A percentile compares a stretch with the other conserved stretches of the same genome.
These are phyloP conservation scores for Psittacus erithacus DNA, from an alignment of 2,113 vertebrate species.

Conservation along the genomic window DNA sequence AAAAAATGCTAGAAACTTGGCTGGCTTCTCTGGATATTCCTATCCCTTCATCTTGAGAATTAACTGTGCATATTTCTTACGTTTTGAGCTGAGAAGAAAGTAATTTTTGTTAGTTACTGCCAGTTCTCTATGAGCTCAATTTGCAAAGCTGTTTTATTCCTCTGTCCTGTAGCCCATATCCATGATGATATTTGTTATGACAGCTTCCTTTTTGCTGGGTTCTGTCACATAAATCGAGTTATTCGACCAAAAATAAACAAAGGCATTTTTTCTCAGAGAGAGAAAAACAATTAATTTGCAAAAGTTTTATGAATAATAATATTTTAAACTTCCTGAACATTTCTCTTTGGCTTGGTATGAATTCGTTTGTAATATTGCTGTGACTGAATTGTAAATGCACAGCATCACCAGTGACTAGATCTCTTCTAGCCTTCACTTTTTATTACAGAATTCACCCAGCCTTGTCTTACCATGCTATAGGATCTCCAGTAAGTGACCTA, in stretches of 20 bases:
- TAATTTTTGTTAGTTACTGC: not conserved
- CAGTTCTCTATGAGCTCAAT: not conserved
- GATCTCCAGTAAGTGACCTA: not conserved
- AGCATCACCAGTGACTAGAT: not conserved
- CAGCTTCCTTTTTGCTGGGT: not conserved
- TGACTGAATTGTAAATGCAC: not conserved
- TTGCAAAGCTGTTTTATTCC: constrained; percentile 2
- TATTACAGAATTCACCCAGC: not conserved
- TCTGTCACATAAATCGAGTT: not conserved
- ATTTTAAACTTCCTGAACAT: not conserved
- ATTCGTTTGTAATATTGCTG: not conserved
- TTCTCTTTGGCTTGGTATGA: not conserved
- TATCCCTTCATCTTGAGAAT: not conserved
- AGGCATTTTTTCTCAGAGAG: not conserved
- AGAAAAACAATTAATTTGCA: not conserved
- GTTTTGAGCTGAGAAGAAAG: constrained; percentile 1
- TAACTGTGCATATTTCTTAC: not conserved
- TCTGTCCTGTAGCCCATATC: not conserved
- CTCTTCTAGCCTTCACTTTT: not conserved
- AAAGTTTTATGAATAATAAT: not conserved
- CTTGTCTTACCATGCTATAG: not conserved
- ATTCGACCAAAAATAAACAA: not conserved
- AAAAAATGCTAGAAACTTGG: not conserved
- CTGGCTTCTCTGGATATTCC: not conserved
- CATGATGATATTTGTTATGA: constrained; percentile 2